phyloP scores from a whole-genome alignment of 1,140 invertebrate species.

The Zaprionus capensis region DNA sequence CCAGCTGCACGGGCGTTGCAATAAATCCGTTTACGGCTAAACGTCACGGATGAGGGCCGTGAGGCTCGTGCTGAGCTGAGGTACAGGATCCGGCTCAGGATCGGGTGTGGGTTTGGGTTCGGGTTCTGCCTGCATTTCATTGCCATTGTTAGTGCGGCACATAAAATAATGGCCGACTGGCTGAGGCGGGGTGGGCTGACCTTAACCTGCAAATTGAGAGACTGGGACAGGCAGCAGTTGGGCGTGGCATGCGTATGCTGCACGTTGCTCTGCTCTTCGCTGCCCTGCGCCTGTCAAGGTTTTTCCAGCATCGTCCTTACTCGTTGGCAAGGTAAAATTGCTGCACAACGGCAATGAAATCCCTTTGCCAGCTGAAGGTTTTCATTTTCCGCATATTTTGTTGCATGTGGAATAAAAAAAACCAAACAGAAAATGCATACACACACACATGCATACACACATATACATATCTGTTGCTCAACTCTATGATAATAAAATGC shows the following conservation, averaged over 20 bases:
- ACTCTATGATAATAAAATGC: slow-evolving; percentile 15
- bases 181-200: slow-evolving; percentile 45
- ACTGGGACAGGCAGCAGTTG: slow-evolving; percentile 35
- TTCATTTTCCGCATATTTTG: slow-evolving; percentile 48
- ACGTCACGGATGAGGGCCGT: slow-evolving; percentile 49
- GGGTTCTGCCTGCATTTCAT: slow-evolving; percentile 58
- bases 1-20: slow-evolving; percentile 43
- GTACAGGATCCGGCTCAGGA: slow-evolving; percentile 3
- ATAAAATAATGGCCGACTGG: slow-evolving; percentile 65
- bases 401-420: slow-evolving; percentile 20
- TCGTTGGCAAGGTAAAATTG: slow-evolving; percentile 62
- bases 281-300: slow-evolving; percentile 53
- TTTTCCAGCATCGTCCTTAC: slow-evolving; percentile 43
- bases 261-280: background rate
- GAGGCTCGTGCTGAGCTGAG: slow-evolving; percentile 1
- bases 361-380: slow-evolving; percentile 54
- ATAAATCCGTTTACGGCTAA: slow-evolving; percentile 77
- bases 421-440: background rate
- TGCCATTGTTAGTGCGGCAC: slow-evolving; percentile 72
- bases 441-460: background rate
- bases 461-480: slow-evolving; percentile 11
- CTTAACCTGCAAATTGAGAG: slow-evolving; percentile 65
- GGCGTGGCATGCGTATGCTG: slow-evolving; percentile 63
- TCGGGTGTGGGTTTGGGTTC: background rate
- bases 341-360: slow-evolving; percentile 73